Conservation (phyloP, 2,888 invertebrate species). For the Pristionchus japonicus region DNA sequence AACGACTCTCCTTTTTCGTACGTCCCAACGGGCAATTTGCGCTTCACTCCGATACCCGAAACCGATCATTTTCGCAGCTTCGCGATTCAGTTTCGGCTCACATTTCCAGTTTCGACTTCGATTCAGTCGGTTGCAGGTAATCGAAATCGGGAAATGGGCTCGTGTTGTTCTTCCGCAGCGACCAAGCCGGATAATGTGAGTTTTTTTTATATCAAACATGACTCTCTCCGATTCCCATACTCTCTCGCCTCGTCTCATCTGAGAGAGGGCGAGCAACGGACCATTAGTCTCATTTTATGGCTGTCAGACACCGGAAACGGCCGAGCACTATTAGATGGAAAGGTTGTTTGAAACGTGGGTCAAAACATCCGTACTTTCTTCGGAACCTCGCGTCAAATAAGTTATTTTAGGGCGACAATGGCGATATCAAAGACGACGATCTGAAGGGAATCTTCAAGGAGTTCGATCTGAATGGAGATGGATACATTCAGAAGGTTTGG, state of each 20-base stretch:
- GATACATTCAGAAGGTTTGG: constrained; percentile 70
- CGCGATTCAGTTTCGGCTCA: background rate
- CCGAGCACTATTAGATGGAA: background rate
- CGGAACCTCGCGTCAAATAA: background rate
- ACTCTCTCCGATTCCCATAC: background rate
- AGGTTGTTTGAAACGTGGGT: background rate
- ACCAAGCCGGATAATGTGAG: constrained; percentile 34
- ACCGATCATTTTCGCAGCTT: background rate
- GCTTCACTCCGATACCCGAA: background rate
- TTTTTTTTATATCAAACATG: background rate
- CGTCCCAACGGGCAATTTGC: background rate
- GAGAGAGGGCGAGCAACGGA: background rate
- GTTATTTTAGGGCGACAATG: constrained; percentile 59
- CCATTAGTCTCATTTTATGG: background rate
- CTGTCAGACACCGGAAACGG: constrained; percentile 16
- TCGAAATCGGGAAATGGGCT: constrained; percentile 27
- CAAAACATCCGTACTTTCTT: background rate
- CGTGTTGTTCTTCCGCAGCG: constrained; percentile 19
- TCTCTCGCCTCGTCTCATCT: background rate
- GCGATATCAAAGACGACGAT: constrained; percentile 73
- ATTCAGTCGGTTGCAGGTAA: background rate
- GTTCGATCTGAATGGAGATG: constrained; percentile 74
- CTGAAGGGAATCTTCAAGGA: constrained; percentile 72
- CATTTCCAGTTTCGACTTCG: background rate
- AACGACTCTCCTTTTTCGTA: background rate